A percentile compares a stretch with the other conserved stretches of the same genome.
phyloP scores from a whole-genome alignment of 2,888 invertebrate genomes.

The Pilophorus perplexus region DNA sequence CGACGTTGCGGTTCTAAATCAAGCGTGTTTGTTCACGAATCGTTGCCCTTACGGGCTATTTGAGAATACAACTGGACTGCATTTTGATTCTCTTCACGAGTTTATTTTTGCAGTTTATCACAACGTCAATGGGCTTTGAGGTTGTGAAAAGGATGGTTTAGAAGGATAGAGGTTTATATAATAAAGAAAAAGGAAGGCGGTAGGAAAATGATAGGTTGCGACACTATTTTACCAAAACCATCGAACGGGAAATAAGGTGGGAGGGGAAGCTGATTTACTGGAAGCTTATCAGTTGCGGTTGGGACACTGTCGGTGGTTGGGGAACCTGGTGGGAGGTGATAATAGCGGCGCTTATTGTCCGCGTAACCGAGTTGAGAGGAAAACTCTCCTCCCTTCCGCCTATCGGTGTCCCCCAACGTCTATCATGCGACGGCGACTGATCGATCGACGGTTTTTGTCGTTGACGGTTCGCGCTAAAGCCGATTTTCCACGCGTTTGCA shows the following conservation, averaged over 20 bases:
- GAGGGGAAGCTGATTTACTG: slow-evolving; percentile 18
- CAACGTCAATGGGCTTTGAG: slow-evolving; percentile 2
- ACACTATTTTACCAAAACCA: slow-evolving; percentile 33
- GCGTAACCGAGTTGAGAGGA: slow-evolving; percentile 20
- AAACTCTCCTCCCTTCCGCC: neutral
- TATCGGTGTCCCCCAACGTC: too few species aligned
- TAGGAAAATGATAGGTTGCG: slow-evolving; percentile 11
- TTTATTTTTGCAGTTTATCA: slow-evolving; percentile 29
- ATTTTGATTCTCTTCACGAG: too few species aligned
- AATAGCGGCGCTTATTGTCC: slow-evolving; percentile 34
- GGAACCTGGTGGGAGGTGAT: slow-evolving; percentile 27
- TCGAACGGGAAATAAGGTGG: neutral
- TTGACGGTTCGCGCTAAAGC: too few species aligned
- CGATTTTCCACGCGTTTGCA: too few species aligned
- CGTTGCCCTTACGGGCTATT: too few species aligned
- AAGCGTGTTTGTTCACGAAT: too few species aligned
- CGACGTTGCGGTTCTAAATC: too few species aligned
- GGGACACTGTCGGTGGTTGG: too few species aligned
- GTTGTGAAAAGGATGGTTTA: neutral
- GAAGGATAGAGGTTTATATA: too few species aligned
- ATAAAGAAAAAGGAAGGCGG: too few species aligned
- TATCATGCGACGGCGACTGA: too few species aligned
- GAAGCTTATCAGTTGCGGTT: slow-evolving; percentile 21
- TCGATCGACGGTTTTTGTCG: too few species aligned
- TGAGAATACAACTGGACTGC: neutral